phyloP scores from a whole-genome alignment of 2,888 invertebrate species.

The Xestoiulus laeticollis region DNA sequence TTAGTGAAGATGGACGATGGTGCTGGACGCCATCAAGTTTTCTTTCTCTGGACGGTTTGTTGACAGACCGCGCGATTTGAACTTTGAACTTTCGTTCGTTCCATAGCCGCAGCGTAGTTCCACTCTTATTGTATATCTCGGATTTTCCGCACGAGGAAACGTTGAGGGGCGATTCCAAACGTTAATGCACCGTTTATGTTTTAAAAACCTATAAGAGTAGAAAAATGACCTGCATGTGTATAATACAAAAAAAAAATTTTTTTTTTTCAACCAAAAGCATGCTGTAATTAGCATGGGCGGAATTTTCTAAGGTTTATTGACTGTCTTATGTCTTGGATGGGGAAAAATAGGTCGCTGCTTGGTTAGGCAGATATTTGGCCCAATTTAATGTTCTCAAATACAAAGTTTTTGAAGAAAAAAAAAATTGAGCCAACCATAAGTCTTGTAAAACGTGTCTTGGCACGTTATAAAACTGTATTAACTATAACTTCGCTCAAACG shows the following conservation, averaged over 20 bases:
- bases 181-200: neutral
- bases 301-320: slow-evolving; percentile 21
- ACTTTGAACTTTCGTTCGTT: too few species aligned
- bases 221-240: neutral
- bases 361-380: neutral
- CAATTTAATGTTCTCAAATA: slow-evolving; percentile 9
- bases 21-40: neutral
- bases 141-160: neutral
- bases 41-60: neutral
- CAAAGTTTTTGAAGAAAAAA: neutral
- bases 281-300: slow-evolving; percentile 9
- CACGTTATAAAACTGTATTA: neutral
- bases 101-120: neutral
- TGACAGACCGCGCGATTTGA: neutral
- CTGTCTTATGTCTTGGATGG: neutral
- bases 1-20: neutral
- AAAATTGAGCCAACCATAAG: neutral
- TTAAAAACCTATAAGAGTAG: neutral
- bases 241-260: neutral
- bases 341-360: neutral
- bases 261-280: neutral
- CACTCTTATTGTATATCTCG: neutral
- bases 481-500: too few species aligned
- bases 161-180: neutral
- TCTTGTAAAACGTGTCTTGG: neutral